A percentile compares a stretch with the other conserved stretches of the same genome.
Conservation (phyloP, 1,140 invertebrate genomes). For the Euwallacea similis region DNA sequence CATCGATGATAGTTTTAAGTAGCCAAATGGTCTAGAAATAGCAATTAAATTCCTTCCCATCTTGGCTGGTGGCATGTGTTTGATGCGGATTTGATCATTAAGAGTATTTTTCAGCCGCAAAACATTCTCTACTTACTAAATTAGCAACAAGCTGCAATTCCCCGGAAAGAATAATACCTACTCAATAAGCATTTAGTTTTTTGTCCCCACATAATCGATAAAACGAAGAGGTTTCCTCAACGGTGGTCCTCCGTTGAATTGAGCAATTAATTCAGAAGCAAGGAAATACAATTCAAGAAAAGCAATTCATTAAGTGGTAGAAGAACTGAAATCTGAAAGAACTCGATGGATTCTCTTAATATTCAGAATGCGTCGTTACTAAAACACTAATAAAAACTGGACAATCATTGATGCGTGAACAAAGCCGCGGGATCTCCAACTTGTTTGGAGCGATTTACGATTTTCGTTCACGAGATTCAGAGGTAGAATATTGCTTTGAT, state of each 20-base stretch:
- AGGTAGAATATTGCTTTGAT: conserved; percentile 32
- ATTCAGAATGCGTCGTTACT: conserved; percentile 42
- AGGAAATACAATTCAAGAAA: conserved; percentile 32
- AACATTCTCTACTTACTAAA: too few species aligned
- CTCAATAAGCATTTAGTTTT: too few species aligned
- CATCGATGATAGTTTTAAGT: too few species aligned
- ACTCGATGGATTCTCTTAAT: conserved; percentile 30
- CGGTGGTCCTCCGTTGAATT: conserved; percentile 34
- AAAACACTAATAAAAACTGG: conserved; percentile 49
- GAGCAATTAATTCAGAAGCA: conserved; percentile 37
- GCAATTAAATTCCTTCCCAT: too few species aligned
- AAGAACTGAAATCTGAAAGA: conserved; percentile 28
- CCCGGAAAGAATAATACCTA: too few species aligned
- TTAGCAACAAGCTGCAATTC: too few species aligned
- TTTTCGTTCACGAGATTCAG: conserved; percentile 49
- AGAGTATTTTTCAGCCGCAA: too few species aligned
- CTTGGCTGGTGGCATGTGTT: too few species aligned
- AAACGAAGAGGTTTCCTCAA: conserved; percentile 22
- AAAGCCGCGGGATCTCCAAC: conserved; percentile 48
- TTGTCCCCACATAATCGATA: neutral
- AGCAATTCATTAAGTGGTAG: conserved; percentile 35
- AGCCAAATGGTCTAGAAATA: too few species aligned
- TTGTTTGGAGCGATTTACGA: conserved; percentile 50
- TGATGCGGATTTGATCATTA: too few species aligned
- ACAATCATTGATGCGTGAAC: conserved; percentile 51